phyloP scores from a whole-genome alignment of 2,797 vertebrate species.

The Notamacropus eugenii region DNA sequence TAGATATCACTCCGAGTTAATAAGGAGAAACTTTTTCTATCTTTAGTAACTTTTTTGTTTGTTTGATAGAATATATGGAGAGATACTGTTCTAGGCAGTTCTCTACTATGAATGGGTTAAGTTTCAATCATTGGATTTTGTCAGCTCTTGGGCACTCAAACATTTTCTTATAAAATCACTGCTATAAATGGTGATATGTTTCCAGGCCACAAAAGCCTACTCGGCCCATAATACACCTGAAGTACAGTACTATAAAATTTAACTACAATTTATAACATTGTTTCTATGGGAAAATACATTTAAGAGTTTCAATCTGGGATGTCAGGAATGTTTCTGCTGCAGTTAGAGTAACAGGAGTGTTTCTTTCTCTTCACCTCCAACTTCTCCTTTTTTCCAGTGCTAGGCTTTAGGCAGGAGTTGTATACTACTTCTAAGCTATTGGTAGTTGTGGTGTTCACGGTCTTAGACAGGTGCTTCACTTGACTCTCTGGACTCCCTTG shows the following conservation, averaged over 20 bases:
- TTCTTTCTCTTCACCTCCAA: background rate
- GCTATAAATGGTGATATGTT: slow-evolving; percentile 21
- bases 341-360: background rate
- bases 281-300: slow-evolving; percentile 5
- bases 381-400: background rate
- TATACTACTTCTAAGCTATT: background rate
- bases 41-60: slow-evolving; percentile 23
- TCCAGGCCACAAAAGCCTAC: background rate
- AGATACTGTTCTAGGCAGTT: slow-evolving; percentile 37
- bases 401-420: background rate
- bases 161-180: background rate
- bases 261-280: background rate
- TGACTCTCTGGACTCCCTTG: background rate
- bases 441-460: background rate
- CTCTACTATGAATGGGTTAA: background rate
- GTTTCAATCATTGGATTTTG: slow-evolving; percentile 39
- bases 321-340: background rate
- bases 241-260: background rate
- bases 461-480: background rate
- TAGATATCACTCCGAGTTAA: slow-evolving; percentile 49
- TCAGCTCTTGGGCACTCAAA: slow-evolving; percentile 23
- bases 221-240: background rate
- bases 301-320: background rate
- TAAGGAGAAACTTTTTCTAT: slow-evolving; percentile 27
- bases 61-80: background rate